Base-by-base conservation (phyloP, 2,888 invertebrate species). In the Cryptus viduatorius region DNA sequence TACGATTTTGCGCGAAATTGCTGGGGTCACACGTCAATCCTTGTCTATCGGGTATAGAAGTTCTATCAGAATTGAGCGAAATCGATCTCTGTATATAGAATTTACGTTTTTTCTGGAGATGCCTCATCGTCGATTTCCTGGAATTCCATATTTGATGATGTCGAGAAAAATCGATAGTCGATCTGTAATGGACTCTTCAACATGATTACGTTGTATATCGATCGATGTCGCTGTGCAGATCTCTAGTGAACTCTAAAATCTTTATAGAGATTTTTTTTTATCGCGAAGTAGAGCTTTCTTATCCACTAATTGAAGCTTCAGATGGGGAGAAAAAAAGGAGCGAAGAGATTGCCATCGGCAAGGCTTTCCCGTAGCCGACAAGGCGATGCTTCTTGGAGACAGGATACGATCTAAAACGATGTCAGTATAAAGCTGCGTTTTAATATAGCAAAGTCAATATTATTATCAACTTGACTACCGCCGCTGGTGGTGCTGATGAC, bases 401-500 rank as follows among this genome's bases (percentile, higher is more conserved):
- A 5, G 37, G 8, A 8, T 37, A 48, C 59, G 64, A 76, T 64
- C 64, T 16, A 67, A 37, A 67, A 65, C 50, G 44, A 50, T 24
- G 19, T 24, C 16, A 31, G 56, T 24, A 56, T 56, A 56, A 72
- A 65, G 64, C 65, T 44, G 12, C 46, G 44, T 77, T n/a, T 7
- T 71, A n/a, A 71, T 31, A 56, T 56, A n/a, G 59, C 29, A 59
- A 56, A 61, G 53, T 76, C 76, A 76, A 76, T 67, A 53, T 67
- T 67, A 67, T 42, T 14, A 67, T 53, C 19, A 19, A 24, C 29
- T 61, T 16, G 4, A 19, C 16, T 19, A 12, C 50, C n/a, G 46
- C 50, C 31, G 50, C 10, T 37, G 29, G 8, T 19, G n/a, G 44
- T 37, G 37, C 67, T 16, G n/a, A 4, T 31, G 46, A 46, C 46